Evolutionary conservation across 2,113 vertebrate species (phyloP).

Genomic region (Oceanites oceanicus): DNA sequence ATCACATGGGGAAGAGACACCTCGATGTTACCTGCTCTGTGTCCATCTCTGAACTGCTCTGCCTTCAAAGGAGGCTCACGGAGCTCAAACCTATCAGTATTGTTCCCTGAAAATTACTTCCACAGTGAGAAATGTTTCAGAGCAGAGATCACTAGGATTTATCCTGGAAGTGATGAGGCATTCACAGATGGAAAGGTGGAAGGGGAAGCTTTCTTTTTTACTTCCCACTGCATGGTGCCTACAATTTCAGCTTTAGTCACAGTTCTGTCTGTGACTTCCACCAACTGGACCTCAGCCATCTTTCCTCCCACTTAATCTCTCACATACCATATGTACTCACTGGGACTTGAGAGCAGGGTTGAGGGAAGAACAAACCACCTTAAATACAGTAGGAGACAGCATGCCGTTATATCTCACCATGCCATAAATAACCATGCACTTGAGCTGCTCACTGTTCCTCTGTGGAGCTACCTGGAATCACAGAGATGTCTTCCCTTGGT

Average conservation of each 20-base stretch:
- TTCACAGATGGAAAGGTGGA: conserved; percentile 4
- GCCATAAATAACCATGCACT: not conserved
- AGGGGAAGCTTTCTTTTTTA: conserved; percentile 15
- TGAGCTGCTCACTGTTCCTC: not conserved
- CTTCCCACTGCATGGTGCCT: not conserved
- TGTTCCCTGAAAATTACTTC: not conserved
- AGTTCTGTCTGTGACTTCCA: not conserved
- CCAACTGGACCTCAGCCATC: conserved; percentile 26
- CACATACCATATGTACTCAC: not conserved
- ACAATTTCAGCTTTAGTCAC: not conserved
- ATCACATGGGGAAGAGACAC: not conserved
- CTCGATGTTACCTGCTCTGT: not conserved
- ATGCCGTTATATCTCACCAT: not conserved
- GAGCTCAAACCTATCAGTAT: not conserved
- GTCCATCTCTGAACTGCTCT: not conserved
- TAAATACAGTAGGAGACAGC: conserved; percentile 32
- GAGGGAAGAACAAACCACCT: conserved; percentile 17
- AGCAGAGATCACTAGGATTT: not conserved
- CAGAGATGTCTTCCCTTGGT: not conserved
- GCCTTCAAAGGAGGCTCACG: not conserved
- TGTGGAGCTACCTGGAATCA: not conserved
- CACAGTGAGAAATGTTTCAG: not conserved
- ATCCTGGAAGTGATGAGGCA: not conserved
- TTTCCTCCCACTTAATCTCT: conserved; percentile 51
- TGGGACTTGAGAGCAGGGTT: not conserved